A percentile compares a stretch with the other conserved stretches of the same genome.
phyloP scores from a whole-genome alignment of 2,113 vertebrate species.

The Brachypodius melanocephalos region DNA sequence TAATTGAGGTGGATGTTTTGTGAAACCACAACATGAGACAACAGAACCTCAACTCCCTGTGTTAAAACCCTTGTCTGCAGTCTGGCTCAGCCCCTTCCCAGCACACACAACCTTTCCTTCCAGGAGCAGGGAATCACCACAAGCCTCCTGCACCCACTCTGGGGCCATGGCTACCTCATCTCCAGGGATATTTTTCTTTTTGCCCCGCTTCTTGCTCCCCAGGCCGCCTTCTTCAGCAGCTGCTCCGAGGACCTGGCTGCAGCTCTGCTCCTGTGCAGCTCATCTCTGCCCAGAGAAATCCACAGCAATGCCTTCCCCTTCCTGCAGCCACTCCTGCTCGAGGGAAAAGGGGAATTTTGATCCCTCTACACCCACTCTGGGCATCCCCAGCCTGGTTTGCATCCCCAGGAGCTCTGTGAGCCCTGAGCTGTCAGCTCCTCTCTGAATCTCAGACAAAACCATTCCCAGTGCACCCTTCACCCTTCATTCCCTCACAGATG shows the following conservation, averaged over 20 bases:
- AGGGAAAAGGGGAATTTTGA: background rate
- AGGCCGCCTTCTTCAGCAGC: background rate
- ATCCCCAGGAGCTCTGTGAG: background rate
- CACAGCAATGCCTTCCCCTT: background rate
- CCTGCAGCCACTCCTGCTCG: background rate
- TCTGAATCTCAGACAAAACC: background rate
- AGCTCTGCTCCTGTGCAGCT: background rate
- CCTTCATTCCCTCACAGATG: background rate
- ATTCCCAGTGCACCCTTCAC: background rate
- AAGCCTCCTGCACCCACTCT: accelerated
- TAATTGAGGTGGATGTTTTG: background rate
- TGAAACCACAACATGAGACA: background rate
- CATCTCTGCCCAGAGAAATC: background rate
- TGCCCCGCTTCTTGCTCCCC: background rate
- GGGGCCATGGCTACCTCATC: background rate
- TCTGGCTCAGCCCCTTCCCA: background rate
- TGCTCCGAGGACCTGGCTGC: background rate
- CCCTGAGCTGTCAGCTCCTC: background rate
- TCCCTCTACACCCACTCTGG: background rate
- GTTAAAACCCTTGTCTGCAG: background rate
- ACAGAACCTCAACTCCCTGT: background rate
- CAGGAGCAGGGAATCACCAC: background rate
- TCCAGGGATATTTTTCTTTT: background rate
- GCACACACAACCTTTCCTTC: accelerated
- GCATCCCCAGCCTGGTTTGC: background rate